Conservation (phyloP, 2,113 vertebrate genomes). For the Indri indri region DNA sequence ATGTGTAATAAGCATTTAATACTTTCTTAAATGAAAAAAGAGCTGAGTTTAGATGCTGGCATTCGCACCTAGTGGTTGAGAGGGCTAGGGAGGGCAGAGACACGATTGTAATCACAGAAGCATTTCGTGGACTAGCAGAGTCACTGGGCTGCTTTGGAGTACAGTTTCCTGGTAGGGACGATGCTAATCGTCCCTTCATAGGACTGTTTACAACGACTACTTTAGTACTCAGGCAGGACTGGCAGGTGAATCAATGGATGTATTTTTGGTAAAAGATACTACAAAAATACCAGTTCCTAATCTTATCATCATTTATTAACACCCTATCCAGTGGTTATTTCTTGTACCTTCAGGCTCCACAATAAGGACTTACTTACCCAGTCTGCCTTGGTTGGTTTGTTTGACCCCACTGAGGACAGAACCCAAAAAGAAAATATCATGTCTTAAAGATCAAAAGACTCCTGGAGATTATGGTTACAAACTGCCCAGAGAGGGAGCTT, state of each 20-base stretch:
- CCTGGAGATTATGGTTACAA: neutral
- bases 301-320: neutral
- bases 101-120: neutral
- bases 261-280: neutral
- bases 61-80: neutral
- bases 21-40: neutral
- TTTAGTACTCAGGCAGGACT: neutral
- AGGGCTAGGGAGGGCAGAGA: neutral
- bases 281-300: neutral
- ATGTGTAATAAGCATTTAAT: neutral
- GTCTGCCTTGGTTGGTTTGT: neutral
- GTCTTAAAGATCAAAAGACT: neutral
- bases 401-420: neutral
- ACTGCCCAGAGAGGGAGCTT: neutral
- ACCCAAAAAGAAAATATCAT: neutral
- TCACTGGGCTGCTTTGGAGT: fast-evolving
- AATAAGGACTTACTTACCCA: neutral
- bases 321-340: neutral
- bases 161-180: neutral
- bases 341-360: neutral
- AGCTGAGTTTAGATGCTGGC: neutral
- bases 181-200: neutral
- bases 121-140: fast-evolving
- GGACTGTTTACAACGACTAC: neutral
- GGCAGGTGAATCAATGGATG: neutral